Evolutionary conservation across 2,113 vertebrate genomes (phyloP).

Genomic region (Pagrus major): DNA sequence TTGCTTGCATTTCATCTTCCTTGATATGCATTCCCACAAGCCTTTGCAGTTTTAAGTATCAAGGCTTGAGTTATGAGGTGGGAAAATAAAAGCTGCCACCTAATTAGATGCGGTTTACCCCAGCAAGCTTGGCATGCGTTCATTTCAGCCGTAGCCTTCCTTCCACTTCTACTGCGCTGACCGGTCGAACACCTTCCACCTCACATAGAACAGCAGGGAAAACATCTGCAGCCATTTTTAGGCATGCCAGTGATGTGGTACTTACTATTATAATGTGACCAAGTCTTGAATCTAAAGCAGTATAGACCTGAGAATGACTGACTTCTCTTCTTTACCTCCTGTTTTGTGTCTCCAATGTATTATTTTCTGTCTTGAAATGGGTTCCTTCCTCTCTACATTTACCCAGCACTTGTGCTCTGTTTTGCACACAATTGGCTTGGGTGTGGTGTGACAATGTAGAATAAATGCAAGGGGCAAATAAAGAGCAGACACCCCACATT

Average conservation of each 20-base stretch:
- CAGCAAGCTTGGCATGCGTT: neutral
- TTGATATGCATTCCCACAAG: neutral
- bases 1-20: neutral
- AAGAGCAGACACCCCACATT: neutral
- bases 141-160: constrained; percentile 7
- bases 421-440: constrained; percentile 1
- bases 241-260: neutral
- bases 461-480: neutral
- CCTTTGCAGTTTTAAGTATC: neutral
- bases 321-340: too few relatives aligned
- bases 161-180: neutral
- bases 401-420: neutral
- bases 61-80: neutral
- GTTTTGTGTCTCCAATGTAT: neutral
- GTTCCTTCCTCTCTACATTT: neutral
- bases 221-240: neutral
- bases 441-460: neutral
- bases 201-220: neutral
- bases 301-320: neutral
- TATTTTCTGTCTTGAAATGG: neutral
- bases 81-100: neutral
- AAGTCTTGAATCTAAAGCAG: neutral
- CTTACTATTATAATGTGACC: neutral
- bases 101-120: constrained; percentile 2
- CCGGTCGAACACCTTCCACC: constrained; percentile 6